Evolutionary conservation across 1,140 invertebrate genomes (phyloP), one percentile per base, ranked within the genome.

Genomic region (Pogonognathellus flavescens): DNA sequence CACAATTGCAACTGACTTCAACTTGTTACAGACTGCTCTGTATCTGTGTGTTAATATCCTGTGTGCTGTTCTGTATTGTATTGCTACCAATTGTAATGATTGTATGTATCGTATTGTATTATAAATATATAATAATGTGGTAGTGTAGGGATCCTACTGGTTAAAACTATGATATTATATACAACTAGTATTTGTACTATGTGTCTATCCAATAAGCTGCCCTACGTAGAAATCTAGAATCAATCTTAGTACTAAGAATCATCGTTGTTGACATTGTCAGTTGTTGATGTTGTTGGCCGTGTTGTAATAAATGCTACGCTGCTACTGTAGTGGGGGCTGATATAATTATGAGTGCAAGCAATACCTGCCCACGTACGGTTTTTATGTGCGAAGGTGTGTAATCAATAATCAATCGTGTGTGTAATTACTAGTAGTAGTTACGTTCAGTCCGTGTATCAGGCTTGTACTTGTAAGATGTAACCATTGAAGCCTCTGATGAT

Each of bases 91-190:
- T 76, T 76, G 70, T 76, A 76, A 49, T 76, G 25, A 76, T 76
- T 76, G 70, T 50, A 20, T 76, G 70, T 76, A 76, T 76, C 41
- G n/a, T 76, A 31, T 76, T 76, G 70, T 76, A 76, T 66, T 66
- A 66, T 66, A 14, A 3, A 41, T 41, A 1, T 66, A 66, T 25
- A 14, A 66, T 66, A 66, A 18, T 66, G 62, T 66, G 62, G 20
- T 66, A 66, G 25, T 25, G 20, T 25, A 66, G 20, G 14, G 20
- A 66, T 20, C 22, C n/a, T 60, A 60, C 18, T 60, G 59, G 31
- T 41, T 41, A 57, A 57, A n/a, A 57, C 9, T 57, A 57, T 57
- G 53, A 14, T 13, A 49, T 41, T 76, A 76, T 76, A 41, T 41
- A 41, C 31, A 41, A 41, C 31, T 41, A 41, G 70, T 76, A 76